Conservation (phyloP, 2,797 vertebrate genomes). For the Nannoperca obscura region DNA sequence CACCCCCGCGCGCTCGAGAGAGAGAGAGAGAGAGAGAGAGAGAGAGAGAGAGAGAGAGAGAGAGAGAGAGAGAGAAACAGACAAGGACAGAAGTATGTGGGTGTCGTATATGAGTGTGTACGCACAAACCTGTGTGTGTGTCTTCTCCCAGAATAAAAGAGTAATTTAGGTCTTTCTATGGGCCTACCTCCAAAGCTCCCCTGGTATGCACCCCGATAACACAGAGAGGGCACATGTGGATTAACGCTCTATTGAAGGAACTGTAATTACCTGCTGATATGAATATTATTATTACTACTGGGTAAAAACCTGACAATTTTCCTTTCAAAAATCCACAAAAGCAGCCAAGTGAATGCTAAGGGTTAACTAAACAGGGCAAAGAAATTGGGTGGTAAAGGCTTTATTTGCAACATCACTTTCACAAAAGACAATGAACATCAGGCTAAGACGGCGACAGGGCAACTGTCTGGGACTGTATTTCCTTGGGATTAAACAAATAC, state of each 20-base stretch:
- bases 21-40: no score
- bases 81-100: constrained; percentile 53
- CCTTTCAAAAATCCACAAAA: constrained; percentile 50
- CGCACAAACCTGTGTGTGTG: constrained; percentile 43
- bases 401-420: constrained; percentile 49
- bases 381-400: constrained; percentile 16
- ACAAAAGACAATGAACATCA: constrained; percentile 30
- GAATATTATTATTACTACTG: constrained; percentile 72
- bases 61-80: constrained; percentile 29
- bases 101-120: constrained; percentile 31
- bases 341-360: constrained; percentile 29
- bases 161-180: constrained; percentile 77
- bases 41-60: no score
- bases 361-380: constrained; percentile 46
- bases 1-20: no score
- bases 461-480: constrained; percentile 17
- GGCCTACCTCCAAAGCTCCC: constrained; percentile 72
- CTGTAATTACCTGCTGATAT: constrained; percentile 81
- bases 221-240: constrained; percentile 74
- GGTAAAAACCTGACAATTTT: constrained; percentile 59
- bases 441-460: constrained; percentile 23
- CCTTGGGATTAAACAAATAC: constrained; percentile 31
- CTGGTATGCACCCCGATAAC: constrained; percentile 73
- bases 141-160: constrained; percentile 76
- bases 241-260: constrained; percentile 79